Evolutionary conservation across 2,888 invertebrate genomes (phyloP).

Genomic region (Ophioninae sp.): DNA sequence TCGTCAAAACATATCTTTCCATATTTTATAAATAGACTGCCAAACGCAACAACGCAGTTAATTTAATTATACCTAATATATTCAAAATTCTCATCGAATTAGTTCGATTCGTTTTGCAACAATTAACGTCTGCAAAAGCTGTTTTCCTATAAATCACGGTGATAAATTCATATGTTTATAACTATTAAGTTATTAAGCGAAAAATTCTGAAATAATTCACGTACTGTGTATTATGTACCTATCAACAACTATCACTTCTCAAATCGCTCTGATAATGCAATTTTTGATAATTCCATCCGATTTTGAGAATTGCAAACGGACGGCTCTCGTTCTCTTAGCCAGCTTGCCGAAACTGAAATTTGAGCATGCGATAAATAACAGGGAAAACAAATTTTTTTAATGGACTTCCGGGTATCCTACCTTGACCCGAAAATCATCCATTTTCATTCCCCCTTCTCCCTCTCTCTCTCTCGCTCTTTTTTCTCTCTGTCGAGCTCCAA

Average conservation of each 20-base stretch:
- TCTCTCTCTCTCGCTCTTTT: conserved; percentile 29
- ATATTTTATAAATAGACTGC: too few species aligned
- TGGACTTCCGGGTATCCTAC: neutral
- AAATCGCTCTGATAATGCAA: conserved; percentile 57
- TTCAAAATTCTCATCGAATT: too few species aligned
- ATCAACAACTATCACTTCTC: too few species aligned
- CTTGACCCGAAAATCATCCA: neutral
- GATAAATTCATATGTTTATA: too few species aligned
- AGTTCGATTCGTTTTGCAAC: too few species aligned
- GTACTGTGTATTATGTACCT: too few species aligned
- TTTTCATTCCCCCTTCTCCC: neutral
- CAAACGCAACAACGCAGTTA: too few species aligned
- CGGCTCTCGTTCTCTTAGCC: conserved; percentile 61
- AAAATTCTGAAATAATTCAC: neutral
- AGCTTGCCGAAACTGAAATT: conserved; percentile 48
- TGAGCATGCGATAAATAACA: conserved; percentile 46
- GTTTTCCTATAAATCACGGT: too few species aligned
- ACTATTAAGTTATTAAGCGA: neutral
- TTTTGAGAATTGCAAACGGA: conserved; percentile 33
- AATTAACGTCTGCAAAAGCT: too few species aligned
- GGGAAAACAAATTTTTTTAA: neutral
- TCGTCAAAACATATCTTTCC: too few species aligned
- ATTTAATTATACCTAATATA: too few species aligned
- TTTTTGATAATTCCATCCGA: conserved; percentile 63
- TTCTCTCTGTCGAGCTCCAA: conserved; percentile 35